phyloP scores from a whole-genome alignment of 1,140 invertebrate species.

The Eumaeus atala region DNA sequence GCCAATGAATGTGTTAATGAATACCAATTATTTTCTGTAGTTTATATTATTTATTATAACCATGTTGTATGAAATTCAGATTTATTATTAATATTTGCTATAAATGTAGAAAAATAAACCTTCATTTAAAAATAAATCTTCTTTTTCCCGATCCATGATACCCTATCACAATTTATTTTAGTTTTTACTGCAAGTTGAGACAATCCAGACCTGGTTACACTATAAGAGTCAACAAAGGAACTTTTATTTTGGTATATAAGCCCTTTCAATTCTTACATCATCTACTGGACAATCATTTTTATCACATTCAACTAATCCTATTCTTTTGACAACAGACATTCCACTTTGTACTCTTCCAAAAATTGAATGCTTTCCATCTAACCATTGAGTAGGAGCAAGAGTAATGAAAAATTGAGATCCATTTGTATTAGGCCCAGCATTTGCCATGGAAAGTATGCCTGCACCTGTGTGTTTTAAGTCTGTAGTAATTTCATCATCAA shows the following conservation, averaged over 20 bases:
- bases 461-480: conserved; percentile 96
- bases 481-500: conserved; percentile 96
- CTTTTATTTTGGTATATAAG: conserved; percentile 71
- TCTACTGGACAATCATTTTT: conserved; percentile 92
- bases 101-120: too few relatives aligned
- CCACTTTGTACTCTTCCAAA: conserved; percentile 93
- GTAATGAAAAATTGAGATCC: conserved; percentile 99
- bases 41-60: too few relatives aligned
- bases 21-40: too few relatives aligned
- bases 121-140: too few relatives aligned
- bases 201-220: too few relatives aligned
- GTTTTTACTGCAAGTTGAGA: too few relatives aligned
- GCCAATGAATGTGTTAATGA: too few relatives aligned
- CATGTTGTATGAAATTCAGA: too few relatives aligned
- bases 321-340: conserved; percentile 92
- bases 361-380: conserved; percentile 98
- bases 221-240: too few relatives aligned
- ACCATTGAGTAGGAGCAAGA: conserved; percentile 95
- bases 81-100: too few relatives aligned
- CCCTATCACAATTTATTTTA: too few relatives aligned
- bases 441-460: conserved; percentile 82
- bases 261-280: conserved; percentile 90
- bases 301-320: conserved; percentile 94
- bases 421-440: conserved; percentile 96
- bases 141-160: too few relatives aligned